phyloP scores from a whole-genome alignment of 2,888 invertebrate species.

The Schizaphis graminum region DNA sequence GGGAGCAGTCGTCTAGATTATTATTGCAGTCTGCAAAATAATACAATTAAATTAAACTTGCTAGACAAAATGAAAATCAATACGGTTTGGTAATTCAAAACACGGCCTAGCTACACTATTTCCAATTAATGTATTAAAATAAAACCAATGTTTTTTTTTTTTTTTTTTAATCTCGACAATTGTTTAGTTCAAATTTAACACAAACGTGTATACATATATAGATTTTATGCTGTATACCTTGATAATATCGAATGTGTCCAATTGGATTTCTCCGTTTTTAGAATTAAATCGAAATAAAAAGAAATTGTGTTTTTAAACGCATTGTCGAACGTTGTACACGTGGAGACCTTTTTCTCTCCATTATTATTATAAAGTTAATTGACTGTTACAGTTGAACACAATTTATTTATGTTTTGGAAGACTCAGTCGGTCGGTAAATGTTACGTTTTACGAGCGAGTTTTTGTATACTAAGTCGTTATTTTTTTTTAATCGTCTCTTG shows the following conservation, averaged over 20 bases:
- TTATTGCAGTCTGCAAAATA: background rate
- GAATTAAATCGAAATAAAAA: slow-evolving; percentile 28
- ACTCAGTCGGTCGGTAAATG: slow-evolving; percentile 56
- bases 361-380: slow-evolving; percentile 53
- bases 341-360: slow-evolving; percentile 28
- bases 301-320: slow-evolving; percentile 29
- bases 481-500: slow-evolving; percentile 37
- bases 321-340: slow-evolving; percentile 17
- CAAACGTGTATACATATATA: background rate
- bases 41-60: background rate
- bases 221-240: background rate
- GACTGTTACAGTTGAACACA: slow-evolving; percentile 55
- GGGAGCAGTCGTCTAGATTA: background rate
- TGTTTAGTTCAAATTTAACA: slow-evolving; percentile 11
- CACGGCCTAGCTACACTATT: background rate
- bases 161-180: slow-evolving; percentile 1
- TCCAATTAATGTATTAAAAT: slow-evolving; percentile 8
- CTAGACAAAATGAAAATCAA: background rate
- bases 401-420: slow-evolving; percentile 62
- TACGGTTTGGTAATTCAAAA: slow-evolving; percentile 16
- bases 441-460: slow-evolving; percentile 48
- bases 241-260: background rate
- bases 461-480: slow-evolving; percentile 49
- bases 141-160: background rate
- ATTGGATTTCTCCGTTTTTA: background rate